phyloP scores from a whole-genome alignment of 2,888 invertebrate genomes.

The Chloroclysta siterata region DNA sequence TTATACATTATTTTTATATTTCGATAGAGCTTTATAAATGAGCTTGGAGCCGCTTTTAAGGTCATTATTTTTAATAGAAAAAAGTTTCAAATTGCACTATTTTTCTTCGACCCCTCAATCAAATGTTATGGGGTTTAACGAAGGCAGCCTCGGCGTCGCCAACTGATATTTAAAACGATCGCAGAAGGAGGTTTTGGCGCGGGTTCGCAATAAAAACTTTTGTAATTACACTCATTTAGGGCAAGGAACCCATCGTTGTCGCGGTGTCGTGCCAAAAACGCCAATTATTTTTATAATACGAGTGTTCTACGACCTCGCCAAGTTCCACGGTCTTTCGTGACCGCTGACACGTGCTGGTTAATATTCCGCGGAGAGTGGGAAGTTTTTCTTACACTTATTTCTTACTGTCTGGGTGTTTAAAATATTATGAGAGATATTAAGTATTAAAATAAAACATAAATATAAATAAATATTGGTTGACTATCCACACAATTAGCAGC shows the following conservation, averaged over 20 bases:
- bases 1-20: no score
- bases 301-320: constrained; percentile 64
- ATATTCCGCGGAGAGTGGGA: not conserved
- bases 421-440: no score
- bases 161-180: constrained; percentile 52
- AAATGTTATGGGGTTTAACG: constrained; percentile 56
- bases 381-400: no score
- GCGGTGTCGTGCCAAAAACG: constrained; percentile 81
- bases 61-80: constrained; percentile 5
- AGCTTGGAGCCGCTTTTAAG: constrained; percentile 1
- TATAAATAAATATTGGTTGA: no score
- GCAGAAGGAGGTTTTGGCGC: constrained; percentile 76
- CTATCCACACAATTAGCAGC: no score
- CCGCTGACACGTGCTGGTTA: constrained; percentile 21
- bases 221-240: constrained; percentile 82
- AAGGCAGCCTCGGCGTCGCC: constrained; percentile 51
- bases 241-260: constrained; percentile 75
- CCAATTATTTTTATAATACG: constrained; percentile 75
- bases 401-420: no score
- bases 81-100: constrained; percentile 8
- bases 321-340: constrained; percentile 51
- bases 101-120: constrained; percentile 29
- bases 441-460: no score
- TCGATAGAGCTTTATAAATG: not conserved
- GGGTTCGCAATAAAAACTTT: constrained; percentile 82